phyloP scores from a whole-genome alignment of 2,888 invertebrate species.

The Malthinus flaveolus region DNA sequence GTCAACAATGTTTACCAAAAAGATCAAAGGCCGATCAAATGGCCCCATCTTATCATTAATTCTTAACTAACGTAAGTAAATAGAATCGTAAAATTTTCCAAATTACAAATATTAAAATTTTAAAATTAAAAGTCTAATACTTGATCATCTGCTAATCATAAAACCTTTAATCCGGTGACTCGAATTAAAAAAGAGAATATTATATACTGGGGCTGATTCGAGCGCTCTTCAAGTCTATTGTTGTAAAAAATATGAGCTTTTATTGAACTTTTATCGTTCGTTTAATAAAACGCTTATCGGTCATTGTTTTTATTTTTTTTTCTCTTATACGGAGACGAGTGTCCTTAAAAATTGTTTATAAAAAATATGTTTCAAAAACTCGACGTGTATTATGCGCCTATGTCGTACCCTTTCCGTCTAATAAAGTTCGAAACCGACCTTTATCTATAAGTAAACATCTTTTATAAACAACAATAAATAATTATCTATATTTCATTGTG shows the following conservation, averaged over 20 bases:
- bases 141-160: constrained; percentile 41
- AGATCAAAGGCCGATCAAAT: constrained; percentile 10
- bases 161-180: constrained; percentile 30
- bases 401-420: neutral
- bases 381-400: neutral
- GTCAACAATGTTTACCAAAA: constrained; percentile 6
- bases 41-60: constrained; percentile 5
- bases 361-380: constrained; percentile 2
- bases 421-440: constrained; percentile 11
- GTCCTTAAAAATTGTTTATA: constrained; percentile 10
- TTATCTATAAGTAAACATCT: neutral
- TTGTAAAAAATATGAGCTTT: constrained; percentile 29
- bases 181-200: constrained; percentile 36
- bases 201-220: constrained; percentile 31
- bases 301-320: constrained; percentile 28
- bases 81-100: neutral
- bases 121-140: constrained; percentile 29
- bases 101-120: neutral
- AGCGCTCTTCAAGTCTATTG: constrained; percentile 33
- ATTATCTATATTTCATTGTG: constrained; percentile 1
- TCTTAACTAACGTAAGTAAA: neutral
- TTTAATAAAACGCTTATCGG: constrained; percentile 38
- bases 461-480: constrained; percentile 3
- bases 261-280: constrained; percentile 34
- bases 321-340: neutral